A percentile compares a stretch with the other conserved stretches of the same genome.
These are phyloP conservation scores for Leucophenga maculata DNA, from an alignment of 2,888 invertebrate genomes.

Conservation along the genomic window DNA sequence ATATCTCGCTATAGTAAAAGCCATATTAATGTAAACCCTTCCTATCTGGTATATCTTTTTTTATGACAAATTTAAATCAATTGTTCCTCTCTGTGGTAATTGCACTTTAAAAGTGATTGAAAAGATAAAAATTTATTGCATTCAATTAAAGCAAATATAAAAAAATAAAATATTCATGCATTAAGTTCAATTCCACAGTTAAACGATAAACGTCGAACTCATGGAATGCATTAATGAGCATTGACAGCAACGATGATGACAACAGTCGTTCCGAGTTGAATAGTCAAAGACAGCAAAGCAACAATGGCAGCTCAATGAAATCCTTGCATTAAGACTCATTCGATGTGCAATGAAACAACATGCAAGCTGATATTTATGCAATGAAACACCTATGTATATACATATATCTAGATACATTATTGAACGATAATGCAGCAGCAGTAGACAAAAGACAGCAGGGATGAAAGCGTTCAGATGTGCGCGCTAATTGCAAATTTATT, in stretches of 20 bases:
- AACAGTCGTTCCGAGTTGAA: not conserved
- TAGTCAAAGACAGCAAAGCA: not conserved
- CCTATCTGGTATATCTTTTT: too few relatives aligned
- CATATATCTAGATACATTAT: too few relatives aligned
- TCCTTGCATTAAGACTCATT: not conserved
- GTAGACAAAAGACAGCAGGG: not conserved
- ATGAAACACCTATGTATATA: not conserved
- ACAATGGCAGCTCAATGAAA: slow-evolving; percentile 10
- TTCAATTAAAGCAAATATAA: not conserved
- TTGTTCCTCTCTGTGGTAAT: too few relatives aligned
- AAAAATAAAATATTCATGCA: slow-evolving; percentile 17
- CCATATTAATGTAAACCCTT: too few relatives aligned
- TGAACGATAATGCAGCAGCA: not conserved
- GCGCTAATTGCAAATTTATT: slow-evolving; percentile 57
- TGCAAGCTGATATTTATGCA: not conserved
- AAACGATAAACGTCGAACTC: not conserved
- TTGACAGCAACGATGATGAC: slow-evolving; percentile 1
- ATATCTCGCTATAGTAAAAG: too few relatives aligned
- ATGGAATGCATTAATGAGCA: slow-evolving; percentile 5
- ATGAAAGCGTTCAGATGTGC: not conserved
- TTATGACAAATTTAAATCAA: too few relatives aligned
- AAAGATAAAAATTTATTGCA: not conserved
- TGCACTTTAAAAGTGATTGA: too few relatives aligned
- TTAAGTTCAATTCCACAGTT: not conserved
- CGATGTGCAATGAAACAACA: too few relatives aligned